Evolutionary conservation across 2,888 invertebrate species (phyloP), one percentile per base, ranked within the genome.

Genomic region (Choreutis nemorana): DNA sequence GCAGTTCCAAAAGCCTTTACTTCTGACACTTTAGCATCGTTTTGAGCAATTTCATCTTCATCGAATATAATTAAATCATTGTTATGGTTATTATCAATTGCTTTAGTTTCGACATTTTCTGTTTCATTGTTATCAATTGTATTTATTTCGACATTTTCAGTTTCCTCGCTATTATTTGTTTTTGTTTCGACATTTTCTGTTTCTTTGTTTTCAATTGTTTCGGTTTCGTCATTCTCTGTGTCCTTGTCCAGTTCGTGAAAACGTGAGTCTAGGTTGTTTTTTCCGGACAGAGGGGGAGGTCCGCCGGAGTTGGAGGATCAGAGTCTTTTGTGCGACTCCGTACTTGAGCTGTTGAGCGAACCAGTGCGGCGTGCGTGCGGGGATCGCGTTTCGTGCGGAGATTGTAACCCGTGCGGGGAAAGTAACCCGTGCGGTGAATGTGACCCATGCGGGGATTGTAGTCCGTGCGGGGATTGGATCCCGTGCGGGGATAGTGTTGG

Each of bases 241-340:
- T 26, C n/a, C 29, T 26, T 21, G 28, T 32, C 30, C 30, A 25
- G 8, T 23, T 14, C 24, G 24, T 26, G n/a, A 25, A 29, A 11
- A 26, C 24, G 11, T n/a, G n/a, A n/a, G n/a, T n/a, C n/a, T n/a
- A n/a, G 24, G 24, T 26, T 23, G 14, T 26, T 18, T 6, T 26
- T 25, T 28, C 38, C 52, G 52, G 55, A 55, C 50, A 46, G 40
- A 20, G 8, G 11, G 32, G 33, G 35, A 27, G 51, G 58, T 49
- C 59, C 64, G 59, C 42, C 36, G 28, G 36, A 48, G 48, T 44
- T 55, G 50, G 43, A 55, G 65, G 77, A 78, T 79, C 78, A 79
- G 66, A 79, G 78, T 57, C 65, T 65, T 50, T 78, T 75, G 38
- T 75, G 73, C 1, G 71, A 63, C 41, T 70, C 71, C 2, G 62